Conservation (phyloP, 2,888 invertebrate species). For the Patella depressa region DNA sequence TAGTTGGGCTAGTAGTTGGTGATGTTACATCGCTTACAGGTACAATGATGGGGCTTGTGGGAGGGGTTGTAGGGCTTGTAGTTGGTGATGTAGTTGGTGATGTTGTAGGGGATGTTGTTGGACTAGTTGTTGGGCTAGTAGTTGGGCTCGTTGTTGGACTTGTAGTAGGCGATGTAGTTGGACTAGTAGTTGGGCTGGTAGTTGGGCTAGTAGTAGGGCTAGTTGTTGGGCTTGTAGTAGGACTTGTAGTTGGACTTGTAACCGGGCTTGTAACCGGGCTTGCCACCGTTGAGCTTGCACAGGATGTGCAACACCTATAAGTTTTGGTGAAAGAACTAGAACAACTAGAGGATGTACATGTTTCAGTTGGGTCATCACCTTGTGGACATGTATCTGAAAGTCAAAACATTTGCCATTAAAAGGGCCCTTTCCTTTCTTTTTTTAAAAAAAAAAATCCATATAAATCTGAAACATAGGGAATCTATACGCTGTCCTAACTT, state of each 20-base stretch:
- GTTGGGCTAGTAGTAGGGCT: not conserved
- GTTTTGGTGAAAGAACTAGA: not conserved
- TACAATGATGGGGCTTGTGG: no score
- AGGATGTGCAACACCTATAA: not conserved
- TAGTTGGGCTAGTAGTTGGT: not conserved
- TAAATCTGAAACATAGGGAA: no score
- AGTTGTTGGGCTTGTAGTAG: not conserved
- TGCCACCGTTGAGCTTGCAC: not conserved
- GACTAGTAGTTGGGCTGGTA: not conserved
- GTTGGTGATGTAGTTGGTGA: no score
- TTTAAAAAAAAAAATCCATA: no score
- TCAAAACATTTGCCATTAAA: not conserved
- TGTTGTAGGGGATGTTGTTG: no score
- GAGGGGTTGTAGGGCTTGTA: not conserved
- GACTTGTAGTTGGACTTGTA: not conserved
- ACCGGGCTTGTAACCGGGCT: not conserved
- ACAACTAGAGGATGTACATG: not conserved
- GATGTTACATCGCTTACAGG: no score
- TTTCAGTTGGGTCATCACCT: not conserved
- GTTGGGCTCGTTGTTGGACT: no score
- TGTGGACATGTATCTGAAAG: not conserved
- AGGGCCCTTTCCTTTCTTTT: no score
- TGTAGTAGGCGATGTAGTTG: no score
- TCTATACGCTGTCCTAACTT: no score
- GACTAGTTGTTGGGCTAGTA: no score